phyloP scores from a whole-genome alignment of 2,888 invertebrate species.

The Orthosia cruda region DNA sequence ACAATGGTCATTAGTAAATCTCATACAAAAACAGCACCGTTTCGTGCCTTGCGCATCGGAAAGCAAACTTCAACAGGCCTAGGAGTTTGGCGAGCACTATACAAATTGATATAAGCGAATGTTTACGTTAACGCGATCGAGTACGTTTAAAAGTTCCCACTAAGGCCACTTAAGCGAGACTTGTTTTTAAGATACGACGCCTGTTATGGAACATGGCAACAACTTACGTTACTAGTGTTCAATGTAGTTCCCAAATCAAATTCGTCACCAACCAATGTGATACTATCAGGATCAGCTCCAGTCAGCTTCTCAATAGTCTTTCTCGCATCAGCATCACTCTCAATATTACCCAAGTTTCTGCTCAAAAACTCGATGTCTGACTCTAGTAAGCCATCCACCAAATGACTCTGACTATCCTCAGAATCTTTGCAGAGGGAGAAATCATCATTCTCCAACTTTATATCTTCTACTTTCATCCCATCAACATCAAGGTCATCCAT shows the following conservation, averaged over 20 bases:
- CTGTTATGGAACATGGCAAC: not conserved
- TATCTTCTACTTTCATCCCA: conserved; percentile 87
- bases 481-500: conserved; percentile 86
- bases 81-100: too few relatives aligned
- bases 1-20: too few relatives aligned
- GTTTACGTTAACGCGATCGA: too few relatives aligned
- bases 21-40: too few relatives aligned
- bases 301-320: conserved; percentile 91
- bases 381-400: conserved; percentile 88
- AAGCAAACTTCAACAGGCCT: too few relatives aligned
- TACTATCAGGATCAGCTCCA: conserved; percentile 88
- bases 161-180: not conserved
- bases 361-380: conserved; percentile 90
- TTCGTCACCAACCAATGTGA: conserved; percentile 89
- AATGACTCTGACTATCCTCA: conserved; percentile 84
- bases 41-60: too few relatives aligned
- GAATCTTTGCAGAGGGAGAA: conserved; percentile 85
- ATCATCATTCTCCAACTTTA: conserved; percentile 87
- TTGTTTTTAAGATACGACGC: not conserved
- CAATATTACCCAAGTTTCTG: conserved; percentile 89
- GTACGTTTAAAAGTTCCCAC: too few relatives aligned
- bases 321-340: conserved; percentile 90
- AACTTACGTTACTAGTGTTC: conserved; percentile 86
- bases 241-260: conserved; percentile 89
- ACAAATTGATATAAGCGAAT: too few relatives aligned